These are phyloP conservation scores for Cynopterus sphinx DNA, from an alignment of 2,797 vertebrate species.

Conservation along the genomic window DNA sequence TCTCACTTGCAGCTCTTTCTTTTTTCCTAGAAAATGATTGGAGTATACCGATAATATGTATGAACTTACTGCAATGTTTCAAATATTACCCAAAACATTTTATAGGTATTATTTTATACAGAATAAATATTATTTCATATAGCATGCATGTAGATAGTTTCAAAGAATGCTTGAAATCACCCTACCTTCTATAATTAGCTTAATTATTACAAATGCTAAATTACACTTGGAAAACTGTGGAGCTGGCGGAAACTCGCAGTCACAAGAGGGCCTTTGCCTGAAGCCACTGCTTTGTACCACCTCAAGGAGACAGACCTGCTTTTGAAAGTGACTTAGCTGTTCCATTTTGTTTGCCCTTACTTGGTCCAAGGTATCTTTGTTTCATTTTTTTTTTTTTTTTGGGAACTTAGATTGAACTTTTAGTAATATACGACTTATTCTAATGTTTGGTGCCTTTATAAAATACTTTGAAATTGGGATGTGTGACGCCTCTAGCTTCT, in stretches of 20 bases:
- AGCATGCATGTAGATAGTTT: too few species aligned
- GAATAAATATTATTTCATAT: too few species aligned
- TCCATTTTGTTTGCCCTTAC: background rate
- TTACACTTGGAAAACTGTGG: background rate
- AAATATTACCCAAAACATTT: background rate
- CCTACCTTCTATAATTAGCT: background rate
- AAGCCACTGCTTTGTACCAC: accelerated
- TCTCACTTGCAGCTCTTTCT: background rate
- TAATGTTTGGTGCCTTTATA: background rate
- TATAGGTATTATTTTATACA: background rate
- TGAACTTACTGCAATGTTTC: background rate
- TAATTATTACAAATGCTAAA: background rate
- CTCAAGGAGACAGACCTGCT: background rate
- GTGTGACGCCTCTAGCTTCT: too few species aligned
- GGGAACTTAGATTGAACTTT: background rate
- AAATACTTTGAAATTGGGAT: too few species aligned
- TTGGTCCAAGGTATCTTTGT: background rate
- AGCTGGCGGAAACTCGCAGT: background rate
- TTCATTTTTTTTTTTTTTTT: background rate
- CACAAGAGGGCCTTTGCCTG: background rate
- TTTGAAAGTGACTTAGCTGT: background rate
- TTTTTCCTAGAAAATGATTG: background rate
- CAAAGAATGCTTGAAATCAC: background rate
- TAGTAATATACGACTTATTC: background rate
- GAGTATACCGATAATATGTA: background rate